Evolutionary conservation across 2,888 invertebrate genomes (phyloP).

Genomic region (Odontocolon sp.): DNA sequence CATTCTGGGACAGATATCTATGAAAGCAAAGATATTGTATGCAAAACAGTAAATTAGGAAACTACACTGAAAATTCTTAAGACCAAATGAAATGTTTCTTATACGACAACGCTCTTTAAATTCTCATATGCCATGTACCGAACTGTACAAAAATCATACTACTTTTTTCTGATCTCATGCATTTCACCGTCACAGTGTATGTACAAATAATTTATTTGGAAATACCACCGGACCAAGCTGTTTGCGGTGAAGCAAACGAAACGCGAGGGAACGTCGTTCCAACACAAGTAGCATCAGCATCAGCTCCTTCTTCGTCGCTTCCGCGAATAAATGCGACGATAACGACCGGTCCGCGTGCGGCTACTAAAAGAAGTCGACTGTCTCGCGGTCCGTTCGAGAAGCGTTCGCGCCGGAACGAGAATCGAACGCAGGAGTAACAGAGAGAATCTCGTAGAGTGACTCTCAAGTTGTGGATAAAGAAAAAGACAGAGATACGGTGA

Average conservation of each 20-base stretch:
- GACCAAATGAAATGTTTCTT: too few relatives aligned
- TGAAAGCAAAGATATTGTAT: too few relatives aligned
- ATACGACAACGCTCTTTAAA: not conserved
- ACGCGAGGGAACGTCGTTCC: conserved; percentile 53
- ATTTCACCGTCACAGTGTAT: conserved; percentile 24
- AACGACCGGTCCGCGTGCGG: conserved; percentile 73
- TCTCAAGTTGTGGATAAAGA: conserved; percentile 6
- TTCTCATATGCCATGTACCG: conserved; percentile 42
- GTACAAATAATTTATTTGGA: conserved; percentile 55
- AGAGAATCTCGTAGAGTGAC: conserved; percentile 29
- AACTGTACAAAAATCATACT: conserved; percentile 4
- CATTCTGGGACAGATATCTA: not conserved
- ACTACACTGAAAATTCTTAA: too few relatives aligned
- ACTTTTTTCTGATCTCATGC: not conserved
- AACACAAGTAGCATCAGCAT: conserved; percentile 33
- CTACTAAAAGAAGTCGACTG: conserved; percentile 59
- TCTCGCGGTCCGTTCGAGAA: conserved; percentile 39
- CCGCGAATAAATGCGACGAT: conserved; percentile 73
- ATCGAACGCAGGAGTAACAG: conserved; percentile 57
- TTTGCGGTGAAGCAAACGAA: conserved; percentile 52
- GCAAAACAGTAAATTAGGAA: too few relatives aligned
- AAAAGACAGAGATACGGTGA: conserved; percentile 51
- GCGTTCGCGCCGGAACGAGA: conserved; percentile 51
- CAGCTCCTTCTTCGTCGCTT: conserved; percentile 66
- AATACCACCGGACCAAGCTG: conserved; percentile 32